These are phyloP conservation scores for Cinara cedri DNA, from an alignment of 2,888 invertebrate genomes.

Conservation along the genomic window DNA sequence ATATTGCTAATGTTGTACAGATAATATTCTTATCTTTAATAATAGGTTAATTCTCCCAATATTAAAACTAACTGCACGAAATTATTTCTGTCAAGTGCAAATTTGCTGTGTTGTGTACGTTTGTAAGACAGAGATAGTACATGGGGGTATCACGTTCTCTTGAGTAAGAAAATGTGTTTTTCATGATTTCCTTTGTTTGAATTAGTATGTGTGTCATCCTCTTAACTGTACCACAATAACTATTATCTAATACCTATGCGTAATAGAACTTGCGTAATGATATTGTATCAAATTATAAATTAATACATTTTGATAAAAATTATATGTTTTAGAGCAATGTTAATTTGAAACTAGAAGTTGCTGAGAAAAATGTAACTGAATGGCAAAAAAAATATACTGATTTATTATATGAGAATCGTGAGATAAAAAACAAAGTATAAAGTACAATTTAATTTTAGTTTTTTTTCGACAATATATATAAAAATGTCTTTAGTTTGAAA, in stretches of 20 bases:
- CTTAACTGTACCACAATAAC: no score
- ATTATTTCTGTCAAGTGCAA: no score
- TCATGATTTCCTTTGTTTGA: no score
- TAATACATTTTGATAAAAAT: neutral
- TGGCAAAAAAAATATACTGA: constrained; percentile 45
- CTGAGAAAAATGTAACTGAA: constrained; percentile 23
- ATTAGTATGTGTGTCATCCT: no score
- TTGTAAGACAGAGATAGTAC: no score
- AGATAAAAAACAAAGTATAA: constrained; percentile 36
- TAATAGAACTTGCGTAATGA: no score
- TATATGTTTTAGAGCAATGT: constrained; percentile 33
- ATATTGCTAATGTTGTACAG: no score
- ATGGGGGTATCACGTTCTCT: no score
- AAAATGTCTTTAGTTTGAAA: constrained; percentile 30
- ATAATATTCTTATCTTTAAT: neutral
- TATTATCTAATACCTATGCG: no score
- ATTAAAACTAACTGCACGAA: neutral
- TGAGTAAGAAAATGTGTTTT: no score
- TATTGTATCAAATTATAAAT: neutral
- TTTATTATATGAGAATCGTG: constrained; percentile 7
- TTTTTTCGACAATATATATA: no score
- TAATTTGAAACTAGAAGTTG: neutral
- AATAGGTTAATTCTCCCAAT: neutral
- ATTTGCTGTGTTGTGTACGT: no score
- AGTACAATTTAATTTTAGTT: neutral